phyloP scores from a whole-genome alignment of 1,140 invertebrate genomes.

The Bombus pascuorum region DNA sequence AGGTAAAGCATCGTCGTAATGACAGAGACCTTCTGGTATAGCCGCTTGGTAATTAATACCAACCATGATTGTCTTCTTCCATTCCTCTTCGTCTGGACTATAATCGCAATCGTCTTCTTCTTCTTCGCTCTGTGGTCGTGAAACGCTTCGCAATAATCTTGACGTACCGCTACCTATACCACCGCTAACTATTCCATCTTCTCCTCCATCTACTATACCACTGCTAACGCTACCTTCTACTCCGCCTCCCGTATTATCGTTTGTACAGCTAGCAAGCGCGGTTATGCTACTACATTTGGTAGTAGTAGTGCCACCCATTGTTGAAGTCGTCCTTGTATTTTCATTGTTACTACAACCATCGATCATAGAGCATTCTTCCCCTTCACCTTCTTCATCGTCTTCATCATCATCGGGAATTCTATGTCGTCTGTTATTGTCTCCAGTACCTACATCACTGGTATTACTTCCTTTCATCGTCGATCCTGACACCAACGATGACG shows the following conservation, averaged over 20 bases:
- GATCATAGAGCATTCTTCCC: conserved; percentile 60
- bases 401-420: conserved; percentile 65
- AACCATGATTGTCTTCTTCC: conserved; percentile 96
- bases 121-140: conserved; percentile 86
- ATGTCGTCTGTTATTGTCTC: conserved; percentile 45
- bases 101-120: conserved; percentile 90
- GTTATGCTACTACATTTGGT: conserved; percentile 45
- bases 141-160: conserved; percentile 84
- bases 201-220: conserved; percentile 60
- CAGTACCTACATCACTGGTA: conserved; percentile 28
- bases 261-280: conserved; percentile 32
- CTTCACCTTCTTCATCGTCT: conserved; percentile 66
- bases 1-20: conserved; percentile 95
- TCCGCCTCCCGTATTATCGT: conserved; percentile 13
- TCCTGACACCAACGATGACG: conserved; percentile 56
- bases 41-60: conserved; percentile 96
- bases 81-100: conserved; percentile 90
- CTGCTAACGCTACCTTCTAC: conserved; percentile 39
- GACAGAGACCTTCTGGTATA: conserved; percentile 95
- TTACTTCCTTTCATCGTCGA: conserved; percentile 65
- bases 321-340: conserved; percentile 40
- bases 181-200: conserved; percentile 64
- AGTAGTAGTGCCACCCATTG: conserved; percentile 13
- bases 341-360: conserved; percentile 44
- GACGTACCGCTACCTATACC: conserved; percentile 73